Conservation (phyloP, 1,140 invertebrate genomes). For the Dendroctonus valens region DNA sequence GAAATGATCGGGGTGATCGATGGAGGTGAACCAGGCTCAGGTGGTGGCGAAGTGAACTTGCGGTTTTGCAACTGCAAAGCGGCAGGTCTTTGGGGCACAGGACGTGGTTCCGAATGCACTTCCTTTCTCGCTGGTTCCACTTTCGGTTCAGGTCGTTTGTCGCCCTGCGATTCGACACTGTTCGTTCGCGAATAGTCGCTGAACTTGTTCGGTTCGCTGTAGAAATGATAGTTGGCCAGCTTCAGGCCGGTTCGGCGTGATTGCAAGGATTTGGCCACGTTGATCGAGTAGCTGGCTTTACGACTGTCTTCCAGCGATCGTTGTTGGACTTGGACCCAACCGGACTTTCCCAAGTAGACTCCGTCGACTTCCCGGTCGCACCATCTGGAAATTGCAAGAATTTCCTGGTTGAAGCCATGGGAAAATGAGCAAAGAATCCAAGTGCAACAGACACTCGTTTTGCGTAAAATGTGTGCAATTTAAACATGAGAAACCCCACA, state of each 20-base stretch:
- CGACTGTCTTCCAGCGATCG: constrained; percentile 58
- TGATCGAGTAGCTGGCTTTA: constrained; percentile 50
- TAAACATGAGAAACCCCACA: too few relatives aligned
- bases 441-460: too few relatives aligned
- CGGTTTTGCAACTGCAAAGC: constrained; percentile 36
- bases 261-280: constrained; percentile 47
- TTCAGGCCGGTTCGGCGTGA: constrained; percentile 52
- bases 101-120: not conserved
- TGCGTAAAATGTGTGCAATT: too few relatives aligned
- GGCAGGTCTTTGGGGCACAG: constrained; percentile 35
- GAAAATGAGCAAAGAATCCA: too few relatives aligned
- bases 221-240: constrained; percentile 59
- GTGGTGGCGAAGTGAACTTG: constrained; percentile 49
- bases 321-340: constrained; percentile 62
- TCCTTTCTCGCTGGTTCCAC: constrained; percentile 10
- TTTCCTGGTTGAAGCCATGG: too few relatives aligned
- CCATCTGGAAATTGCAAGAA: constrained; percentile 50
- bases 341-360: constrained; percentile 58
- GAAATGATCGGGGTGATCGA: constrained; percentile 61
- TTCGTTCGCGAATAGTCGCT: constrained; percentile 33
- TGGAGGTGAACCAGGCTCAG: constrained; percentile 53
- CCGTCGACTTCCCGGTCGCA: constrained; percentile 61
- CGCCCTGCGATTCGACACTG: constrained; percentile 16
- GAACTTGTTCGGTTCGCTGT: constrained; percentile 55
- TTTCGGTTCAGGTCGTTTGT: constrained; percentile 1